These are phyloP conservation scores for Nasonia giraulti DNA, from an alignment of 1,140 invertebrate genomes.

Conservation along the genomic window DNA sequence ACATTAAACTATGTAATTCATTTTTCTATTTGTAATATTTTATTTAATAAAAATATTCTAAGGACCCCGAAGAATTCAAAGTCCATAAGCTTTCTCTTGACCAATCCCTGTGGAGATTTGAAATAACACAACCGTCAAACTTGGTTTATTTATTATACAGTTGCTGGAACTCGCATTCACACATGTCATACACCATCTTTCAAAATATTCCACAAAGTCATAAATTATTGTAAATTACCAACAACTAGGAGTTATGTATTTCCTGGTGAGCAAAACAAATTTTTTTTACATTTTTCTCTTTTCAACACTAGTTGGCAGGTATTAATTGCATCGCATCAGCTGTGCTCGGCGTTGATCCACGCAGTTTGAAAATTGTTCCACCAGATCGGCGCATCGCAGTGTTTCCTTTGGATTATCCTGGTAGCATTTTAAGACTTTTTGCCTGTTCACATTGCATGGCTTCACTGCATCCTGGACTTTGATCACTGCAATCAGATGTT, in stretches of 20 bases:
- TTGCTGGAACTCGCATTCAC: conserved; percentile 35
- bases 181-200: conserved; percentile 22
- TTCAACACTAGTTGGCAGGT: conserved; percentile 48
- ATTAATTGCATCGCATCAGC: conserved; percentile 56
- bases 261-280: conserved; percentile 28
- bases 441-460: conserved; percentile 72
- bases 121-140: conserved; percentile 32
- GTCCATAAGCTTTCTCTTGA: conserved; percentile 42
- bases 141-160: conserved; percentile 34
- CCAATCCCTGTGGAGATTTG: conserved; percentile 31
- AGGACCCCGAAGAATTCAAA: conserved; percentile 29
- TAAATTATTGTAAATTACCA: conserved; percentile 51
- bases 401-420: conserved; percentile 74
- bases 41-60: conserved; percentile 53
- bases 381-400: conserved; percentile 73
- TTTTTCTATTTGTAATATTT: conserved; percentile 49
- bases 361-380: conserved; percentile 74
- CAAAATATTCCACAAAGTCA: conserved; percentile 36
- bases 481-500: conserved; percentile 29
- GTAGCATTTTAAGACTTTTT: conserved; percentile 74
- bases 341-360: conserved; percentile 70
- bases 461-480: conserved; percentile 59
- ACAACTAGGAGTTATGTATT: conserved; percentile 47
- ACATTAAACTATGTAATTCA: conserved; percentile 23
- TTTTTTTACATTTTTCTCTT: conserved; percentile 8